Conservation (phyloP, 1,140 invertebrate species). For the Aphidius ervi region DNA sequence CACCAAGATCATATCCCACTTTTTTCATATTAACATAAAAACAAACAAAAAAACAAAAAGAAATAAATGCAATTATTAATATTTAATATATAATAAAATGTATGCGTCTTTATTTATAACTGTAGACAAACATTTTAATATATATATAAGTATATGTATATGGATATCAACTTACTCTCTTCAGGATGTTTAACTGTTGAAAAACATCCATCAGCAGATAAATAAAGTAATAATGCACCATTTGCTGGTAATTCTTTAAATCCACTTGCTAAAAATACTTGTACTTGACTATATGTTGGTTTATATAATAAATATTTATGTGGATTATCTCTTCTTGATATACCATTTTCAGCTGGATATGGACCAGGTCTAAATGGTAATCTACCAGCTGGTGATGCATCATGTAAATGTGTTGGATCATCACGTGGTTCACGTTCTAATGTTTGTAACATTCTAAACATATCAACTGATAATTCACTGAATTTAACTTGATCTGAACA, state of each 20-base stretch:
- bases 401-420: constrained; percentile 76
- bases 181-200: constrained; percentile 83
- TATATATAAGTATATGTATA: neutral
- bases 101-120: too few relatives aligned
- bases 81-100: neutral
- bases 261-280: constrained; percentile 89
- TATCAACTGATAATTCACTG: constrained; percentile 95
- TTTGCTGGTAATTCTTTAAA: constrained; percentile 91
- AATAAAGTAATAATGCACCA: constrained; percentile 86
- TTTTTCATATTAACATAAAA: constrained; percentile 30
- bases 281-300: constrained; percentile 88
- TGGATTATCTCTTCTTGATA: constrained; percentile 81
- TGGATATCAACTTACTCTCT: constrained; percentile 68
- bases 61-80: neutral
- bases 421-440: constrained; percentile 88
- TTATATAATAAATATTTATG: constrained; percentile 97
- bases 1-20: constrained; percentile 91
- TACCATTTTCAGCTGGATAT: constrained; percentile 68
- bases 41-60: constrained; percentile 16
- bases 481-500: constrained; percentile 95
- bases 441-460: constrained; percentile 96
- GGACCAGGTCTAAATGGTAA: constrained; percentile 63
- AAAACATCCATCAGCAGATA: constrained; percentile 91
- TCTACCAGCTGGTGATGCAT: constrained; percentile 79
- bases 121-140: neutral